Conservation (phyloP, 1,140 invertebrate species). For the Choristoneura fumiferana region DNA sequence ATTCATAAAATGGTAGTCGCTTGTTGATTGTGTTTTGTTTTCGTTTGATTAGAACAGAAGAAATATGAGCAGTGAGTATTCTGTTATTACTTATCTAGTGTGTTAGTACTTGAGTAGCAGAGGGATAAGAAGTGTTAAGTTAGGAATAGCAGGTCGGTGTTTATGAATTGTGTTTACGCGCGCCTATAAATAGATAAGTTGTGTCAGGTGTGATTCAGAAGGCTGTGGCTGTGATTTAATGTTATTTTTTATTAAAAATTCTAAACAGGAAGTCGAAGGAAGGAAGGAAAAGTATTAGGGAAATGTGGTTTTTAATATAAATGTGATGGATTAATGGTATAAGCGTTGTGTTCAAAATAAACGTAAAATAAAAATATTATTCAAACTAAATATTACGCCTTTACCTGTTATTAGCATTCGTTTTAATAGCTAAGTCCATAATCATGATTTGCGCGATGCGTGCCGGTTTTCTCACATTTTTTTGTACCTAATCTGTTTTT, state of each 20-base stretch:
- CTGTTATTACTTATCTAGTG: not conserved
- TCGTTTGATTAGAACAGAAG: not conserved
- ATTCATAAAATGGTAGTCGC: not conserved
- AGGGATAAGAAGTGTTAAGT: too few relatives aligned
- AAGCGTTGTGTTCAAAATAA: too few relatives aligned
- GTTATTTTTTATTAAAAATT: not conserved
- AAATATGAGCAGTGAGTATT: constrained; percentile 10
- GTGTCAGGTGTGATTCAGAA: constrained; percentile 11
- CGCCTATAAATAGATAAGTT: constrained; percentile 9
- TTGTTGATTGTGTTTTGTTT: not conserved
- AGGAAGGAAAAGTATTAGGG: too few relatives aligned
- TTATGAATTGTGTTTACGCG: not conserved
- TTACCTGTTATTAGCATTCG: too few relatives aligned
- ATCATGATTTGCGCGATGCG: too few relatives aligned
- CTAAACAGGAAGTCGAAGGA: not conserved
- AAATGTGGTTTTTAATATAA: too few relatives aligned
- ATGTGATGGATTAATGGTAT: too few relatives aligned
- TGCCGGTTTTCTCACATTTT: too few relatives aligned
- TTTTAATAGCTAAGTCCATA: too few relatives aligned
- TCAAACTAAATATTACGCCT: too few relatives aligned
- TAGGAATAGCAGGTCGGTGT: not conserved
- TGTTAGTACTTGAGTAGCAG: not conserved
- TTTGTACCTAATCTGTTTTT: too few relatives aligned
- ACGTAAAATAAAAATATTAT: too few relatives aligned
- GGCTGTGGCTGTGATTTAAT: not conserved